Conservation (phyloP, 1,140 invertebrate genomes). For the Ganaspis sp. region DNA sequence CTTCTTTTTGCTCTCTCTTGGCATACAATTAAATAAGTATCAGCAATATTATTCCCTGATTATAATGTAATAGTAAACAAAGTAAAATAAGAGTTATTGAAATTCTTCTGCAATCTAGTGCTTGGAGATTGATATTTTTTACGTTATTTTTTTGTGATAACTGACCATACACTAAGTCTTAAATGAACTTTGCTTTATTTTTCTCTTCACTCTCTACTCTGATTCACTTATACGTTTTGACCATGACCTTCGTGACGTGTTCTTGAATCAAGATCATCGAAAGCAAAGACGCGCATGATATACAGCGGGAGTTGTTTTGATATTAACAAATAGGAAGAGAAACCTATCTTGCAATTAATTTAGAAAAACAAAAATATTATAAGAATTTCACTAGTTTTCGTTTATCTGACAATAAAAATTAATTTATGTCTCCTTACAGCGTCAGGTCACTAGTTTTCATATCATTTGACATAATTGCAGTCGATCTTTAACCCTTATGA, state of each 20-base stretch:
- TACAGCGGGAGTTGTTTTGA: neutral
- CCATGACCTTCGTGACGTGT: conserved; percentile 25
- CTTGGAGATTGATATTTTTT: neutral
- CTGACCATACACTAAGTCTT: neutral
- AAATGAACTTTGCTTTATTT: conserved; percentile 19
- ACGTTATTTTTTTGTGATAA: neutral
- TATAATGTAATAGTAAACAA: neutral
- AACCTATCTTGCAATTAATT: neutral
- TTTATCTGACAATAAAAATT: too few species aligned
- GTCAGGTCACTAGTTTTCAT: too few species aligned
- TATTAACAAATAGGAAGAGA: neutral
- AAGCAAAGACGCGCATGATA: neutral
- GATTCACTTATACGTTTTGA: neutral
- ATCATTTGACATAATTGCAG: too few species aligned
- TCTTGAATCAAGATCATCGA: conserved; percentile 6
- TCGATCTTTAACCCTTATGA: too few species aligned
- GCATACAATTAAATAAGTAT: neutral
- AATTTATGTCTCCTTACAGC: too few species aligned
- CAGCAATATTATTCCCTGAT: neutral
- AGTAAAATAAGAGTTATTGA: neutral
- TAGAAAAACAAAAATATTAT: neutral
- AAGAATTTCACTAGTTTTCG: too few species aligned
- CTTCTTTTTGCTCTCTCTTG: neutral
- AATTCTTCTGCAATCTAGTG: neutral
- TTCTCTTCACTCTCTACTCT: neutral